Evolutionary conservation across 2,113 vertebrate species (phyloP).

Genomic region (Myrmophylax atrothorax): DNA sequence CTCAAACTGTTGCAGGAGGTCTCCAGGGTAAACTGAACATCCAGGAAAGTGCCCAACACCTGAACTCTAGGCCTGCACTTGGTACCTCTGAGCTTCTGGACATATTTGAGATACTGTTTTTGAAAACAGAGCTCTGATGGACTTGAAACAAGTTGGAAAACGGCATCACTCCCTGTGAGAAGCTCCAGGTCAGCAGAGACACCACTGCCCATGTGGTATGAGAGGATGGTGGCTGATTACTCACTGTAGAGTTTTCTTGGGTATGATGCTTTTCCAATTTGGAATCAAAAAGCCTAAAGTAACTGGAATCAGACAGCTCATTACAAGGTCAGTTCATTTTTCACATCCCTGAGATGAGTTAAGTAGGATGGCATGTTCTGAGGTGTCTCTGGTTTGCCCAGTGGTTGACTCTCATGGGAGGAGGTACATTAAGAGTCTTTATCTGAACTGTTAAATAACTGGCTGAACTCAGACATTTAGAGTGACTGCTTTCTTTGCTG

Average conservation of each 20-base stretch:
- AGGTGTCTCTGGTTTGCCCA: not conserved
- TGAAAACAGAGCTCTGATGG: not conserved
- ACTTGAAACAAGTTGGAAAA: slow-evolving; percentile 3
- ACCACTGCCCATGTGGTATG: not conserved
- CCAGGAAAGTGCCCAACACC: not conserved
- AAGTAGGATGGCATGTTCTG: not conserved
- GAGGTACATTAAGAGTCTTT: not conserved
- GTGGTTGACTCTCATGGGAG: not conserved
- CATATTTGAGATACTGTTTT: not conserved
- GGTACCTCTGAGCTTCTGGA: not conserved
- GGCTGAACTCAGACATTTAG: not conserved
- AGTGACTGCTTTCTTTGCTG: not conserved
- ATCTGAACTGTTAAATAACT: not conserved
- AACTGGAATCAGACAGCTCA: not conserved
- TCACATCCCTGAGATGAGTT: not conserved
- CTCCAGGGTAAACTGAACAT: not conserved
- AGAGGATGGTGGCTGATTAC: not conserved
- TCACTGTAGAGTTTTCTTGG: not conserved
- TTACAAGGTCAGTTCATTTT: not conserved
- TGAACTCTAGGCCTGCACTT: not conserved
- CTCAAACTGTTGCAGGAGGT: slow-evolving; percentile 3
- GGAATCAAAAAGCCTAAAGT: not conserved
- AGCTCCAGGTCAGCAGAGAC: not conserved
- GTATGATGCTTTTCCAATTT: slow-evolving; percentile 26
- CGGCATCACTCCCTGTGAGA: not conserved